These are phyloP conservation scores for Gobio gobio DNA, from an alignment of 2,113 vertebrate genomes.

Conservation along the genomic window DNA sequence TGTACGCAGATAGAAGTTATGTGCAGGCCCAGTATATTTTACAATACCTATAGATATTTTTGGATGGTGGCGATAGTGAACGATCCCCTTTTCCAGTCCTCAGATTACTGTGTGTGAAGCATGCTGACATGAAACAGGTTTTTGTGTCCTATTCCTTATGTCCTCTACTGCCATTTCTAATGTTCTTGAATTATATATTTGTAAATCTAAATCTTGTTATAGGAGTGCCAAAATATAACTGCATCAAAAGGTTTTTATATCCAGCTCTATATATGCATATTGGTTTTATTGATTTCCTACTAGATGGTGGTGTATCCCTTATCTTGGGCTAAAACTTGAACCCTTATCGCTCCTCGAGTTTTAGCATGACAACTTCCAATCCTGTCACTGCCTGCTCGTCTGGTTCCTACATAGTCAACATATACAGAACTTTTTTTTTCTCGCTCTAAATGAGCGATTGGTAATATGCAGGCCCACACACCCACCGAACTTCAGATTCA, in stretches of 20 bases:
- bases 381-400: conserved; percentile 11
- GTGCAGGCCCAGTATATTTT: background rate
- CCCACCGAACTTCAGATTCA: background rate
- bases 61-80: background rate
- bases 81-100: conserved; percentile 28
- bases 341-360: conserved; percentile 22
- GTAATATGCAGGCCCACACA: background rate
- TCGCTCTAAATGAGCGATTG: background rate
- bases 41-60: background rate
- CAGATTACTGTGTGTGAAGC: conserved; percentile 59
- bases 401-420: conserved; percentile 16
- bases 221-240: conserved; percentile 76
- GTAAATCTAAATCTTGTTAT: conserved; percentile 65
- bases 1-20: background rate
- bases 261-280: conserved; percentile 50
- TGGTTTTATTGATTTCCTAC: conserved; percentile 54
- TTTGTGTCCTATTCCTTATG: conserved; percentile 61
- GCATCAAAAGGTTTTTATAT: conserved; percentile 62
- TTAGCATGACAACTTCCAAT: conserved; percentile 47
- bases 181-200: conserved; percentile 68
- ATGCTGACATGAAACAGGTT: conserved; percentile 60
- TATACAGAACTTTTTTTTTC: background rate
- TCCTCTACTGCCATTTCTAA: conserved; percentile 67
- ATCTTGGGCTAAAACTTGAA: conserved; percentile 29
- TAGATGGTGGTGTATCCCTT: conserved; percentile 15